phyloP scores from a whole-genome alignment of 1,140 invertebrate genomes.

The Eumaeus atala region DNA sequence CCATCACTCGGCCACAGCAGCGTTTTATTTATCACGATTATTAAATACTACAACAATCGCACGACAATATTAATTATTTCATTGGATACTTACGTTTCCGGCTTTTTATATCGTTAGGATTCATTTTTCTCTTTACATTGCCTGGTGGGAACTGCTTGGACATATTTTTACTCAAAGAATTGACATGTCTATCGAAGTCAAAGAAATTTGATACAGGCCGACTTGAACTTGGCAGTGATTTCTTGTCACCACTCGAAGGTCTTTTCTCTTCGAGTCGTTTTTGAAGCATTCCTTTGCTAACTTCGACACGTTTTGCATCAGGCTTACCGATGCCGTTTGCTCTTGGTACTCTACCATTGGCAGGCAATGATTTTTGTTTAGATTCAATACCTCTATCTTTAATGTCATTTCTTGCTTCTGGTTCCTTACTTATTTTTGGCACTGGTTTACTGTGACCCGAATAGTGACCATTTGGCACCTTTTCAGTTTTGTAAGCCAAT shows the following conservation, averaged over 20 bases:
- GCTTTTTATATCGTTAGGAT: slow-evolving; percentile 39
- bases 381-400: slow-evolving; percentile 35
- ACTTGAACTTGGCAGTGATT: slow-evolving; percentile 31
- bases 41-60: too few species aligned
- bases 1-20: too few species aligned
- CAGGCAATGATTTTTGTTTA: slow-evolving; percentile 32
- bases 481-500: slow-evolving; percentile 28
- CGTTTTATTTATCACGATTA: not conserved
- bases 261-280: slow-evolving; percentile 46
- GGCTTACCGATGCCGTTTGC: slow-evolving; percentile 32
- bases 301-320: slow-evolving; percentile 41
- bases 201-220: slow-evolving; percentile 50
- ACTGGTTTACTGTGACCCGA: slow-evolving; percentile 42
- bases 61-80: not conserved
- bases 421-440: slow-evolving; percentile 46
- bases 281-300: slow-evolving; percentile 29
- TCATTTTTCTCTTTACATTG: slow-evolving; percentile 58
- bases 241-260: slow-evolving; percentile 27
- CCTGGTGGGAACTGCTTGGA: slow-evolving; percentile 72
- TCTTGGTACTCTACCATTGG: slow-evolving; percentile 30
- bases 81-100: slow-evolving; percentile 54
- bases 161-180: slow-evolving; percentile 44
- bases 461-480: slow-evolving; percentile 45
- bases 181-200: slow-evolving; percentile 64
- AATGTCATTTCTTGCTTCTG: slow-evolving; percentile 27